Evolutionary conservation across 2,113 vertebrate genomes (phyloP), one percentile per base, ranked within the genome.

Genomic region (Opisthocomus hoazin): DNA sequence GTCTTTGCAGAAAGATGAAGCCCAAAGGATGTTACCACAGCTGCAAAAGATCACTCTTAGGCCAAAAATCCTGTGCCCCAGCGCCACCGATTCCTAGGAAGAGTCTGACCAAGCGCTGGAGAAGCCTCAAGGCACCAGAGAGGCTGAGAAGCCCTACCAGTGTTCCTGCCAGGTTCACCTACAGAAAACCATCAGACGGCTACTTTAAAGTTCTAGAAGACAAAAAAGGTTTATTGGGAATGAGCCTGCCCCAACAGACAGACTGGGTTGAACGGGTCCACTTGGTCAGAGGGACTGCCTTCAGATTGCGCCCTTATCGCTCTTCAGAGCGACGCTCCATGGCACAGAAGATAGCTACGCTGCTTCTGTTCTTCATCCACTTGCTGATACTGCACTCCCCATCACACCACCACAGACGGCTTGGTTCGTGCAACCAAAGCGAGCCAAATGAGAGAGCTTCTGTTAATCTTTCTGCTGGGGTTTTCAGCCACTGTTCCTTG

Each of bases 231-330:
- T 58, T 20, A 24, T 2, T 45, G 2, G 45, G 27, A 93, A 57
- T 21, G 9, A 74, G 54, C 45, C 64, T 81, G 18, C 27, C 64
- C 45, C 46, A 56, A 26, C 48, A 51, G 57, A 54, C 0, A 79
- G 37, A 32, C 8, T 34, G 45, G 19, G 14, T 11, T 75, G 77
- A 65, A 61, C 15, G 8, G 0, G 12, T 11, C 27, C 27, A 3
- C 41, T 23, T 65, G 75, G 51, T 65, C 54, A 70, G 56, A 43
- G 5, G 32, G 56, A n/a, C n/a, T 32, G 58, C 29, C n/a, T 50
- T 64, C 26, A 9, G 4, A 20, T 13, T 0, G 0, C 30, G 68
- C 29, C 48, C n/a, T 64, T 29, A 19, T 3, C 6, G 2, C 45
- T 23, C 16, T 4, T 1, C 56, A n/a, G 20, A 78, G 65, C 32